Percentiles rank a stretch among this genome's conserved stretches.
Conservation (phyloP, 1,140 invertebrate species). For the Cyclina sinensis region DNA sequence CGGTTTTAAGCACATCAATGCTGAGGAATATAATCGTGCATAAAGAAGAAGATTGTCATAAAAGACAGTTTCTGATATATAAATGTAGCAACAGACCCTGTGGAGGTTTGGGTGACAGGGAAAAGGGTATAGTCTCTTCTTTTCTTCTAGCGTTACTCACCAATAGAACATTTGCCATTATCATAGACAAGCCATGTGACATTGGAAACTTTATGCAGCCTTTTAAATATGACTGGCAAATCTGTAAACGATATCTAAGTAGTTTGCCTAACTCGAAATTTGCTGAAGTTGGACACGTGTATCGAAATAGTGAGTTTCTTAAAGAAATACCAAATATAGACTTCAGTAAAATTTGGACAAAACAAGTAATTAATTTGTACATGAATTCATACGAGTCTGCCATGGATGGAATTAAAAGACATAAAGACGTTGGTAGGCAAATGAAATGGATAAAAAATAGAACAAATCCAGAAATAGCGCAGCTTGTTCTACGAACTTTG, state of each 20-base stretch:
- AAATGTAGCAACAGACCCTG: conserved; percentile 65
- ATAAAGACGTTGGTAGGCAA: neutral
- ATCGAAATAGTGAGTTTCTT: neutral
- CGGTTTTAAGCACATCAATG: neutral
- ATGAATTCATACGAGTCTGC: neutral
- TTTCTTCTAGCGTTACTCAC: conserved; percentile 69
- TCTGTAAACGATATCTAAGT: neutral
- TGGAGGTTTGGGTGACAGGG: conserved; percentile 77
- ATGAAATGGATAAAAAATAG: neutral
- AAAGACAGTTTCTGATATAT: conserved; percentile 70
- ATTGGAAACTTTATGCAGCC: conserved; percentile 65
- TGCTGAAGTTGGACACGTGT: neutral
- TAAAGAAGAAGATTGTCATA: conserved; percentile 7
- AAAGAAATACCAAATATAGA: conserved; percentile 24
- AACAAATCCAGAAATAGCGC: neutral
- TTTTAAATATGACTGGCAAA: conserved; percentile 67
- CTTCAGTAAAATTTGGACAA: neutral
- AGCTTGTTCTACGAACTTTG: neutral
- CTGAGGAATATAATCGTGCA: neutral
- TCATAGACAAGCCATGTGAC: conserved; percentile 72
- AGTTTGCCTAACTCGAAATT: neutral
- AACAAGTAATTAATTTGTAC: neutral
- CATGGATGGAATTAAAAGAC: neutral
- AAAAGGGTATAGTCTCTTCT: conserved; percentile 67
- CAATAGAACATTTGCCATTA: conserved; percentile 67